phyloP scores from a whole-genome alignment of 2,113 vertebrate genomes.

The Sciurus niger region DNA sequence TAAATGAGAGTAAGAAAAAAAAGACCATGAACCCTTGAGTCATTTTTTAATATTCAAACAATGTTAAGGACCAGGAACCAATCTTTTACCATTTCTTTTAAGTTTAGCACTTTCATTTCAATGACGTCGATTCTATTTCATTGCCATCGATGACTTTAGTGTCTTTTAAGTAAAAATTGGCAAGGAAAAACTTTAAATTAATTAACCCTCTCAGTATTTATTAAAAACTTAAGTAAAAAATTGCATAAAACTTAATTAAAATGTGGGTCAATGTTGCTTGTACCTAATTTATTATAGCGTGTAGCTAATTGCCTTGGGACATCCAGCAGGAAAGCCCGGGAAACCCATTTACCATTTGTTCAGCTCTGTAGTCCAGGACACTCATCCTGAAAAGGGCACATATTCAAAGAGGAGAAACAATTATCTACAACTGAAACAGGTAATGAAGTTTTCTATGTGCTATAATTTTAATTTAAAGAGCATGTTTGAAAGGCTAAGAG shows the following conservation, averaged over 20 bases:
- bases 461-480: slow-evolving; percentile 86
- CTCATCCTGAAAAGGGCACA: slow-evolving; percentile 76
- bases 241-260: slow-evolving; percentile 75
- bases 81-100: slow-evolving; percentile 71
- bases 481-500: slow-evolving; percentile 81
- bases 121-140: slow-evolving; percentile 47
- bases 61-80: background rate
- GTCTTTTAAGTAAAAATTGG: slow-evolving; percentile 61
- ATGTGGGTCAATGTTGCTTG: slow-evolving; percentile 57
- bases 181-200: slow-evolving; percentile 61
- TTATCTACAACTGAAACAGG: slow-evolving; percentile 80
- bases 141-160: slow-evolving; percentile 44
- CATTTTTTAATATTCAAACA: slow-evolving; percentile 49
- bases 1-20: slow-evolving; percentile 42
- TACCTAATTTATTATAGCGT: slow-evolving; percentile 62
- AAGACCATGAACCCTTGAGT: background rate
- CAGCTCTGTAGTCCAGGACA: slow-evolving; percentile 7
- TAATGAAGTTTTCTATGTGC: slow-evolving; percentile 85
- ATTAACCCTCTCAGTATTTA: slow-evolving; percentile 59
- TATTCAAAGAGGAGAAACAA: slow-evolving; percentile 79
- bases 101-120: slow-evolving; percentile 52
- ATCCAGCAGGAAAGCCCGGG: background rate
- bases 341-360: slow-evolving; percentile 48
- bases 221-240: slow-evolving; percentile 70
- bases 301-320: slow-evolving; percentile 48